Base-by-base conservation (phyloP, 2,797 vertebrate genomes). In the Mustela erminea region DNA sequence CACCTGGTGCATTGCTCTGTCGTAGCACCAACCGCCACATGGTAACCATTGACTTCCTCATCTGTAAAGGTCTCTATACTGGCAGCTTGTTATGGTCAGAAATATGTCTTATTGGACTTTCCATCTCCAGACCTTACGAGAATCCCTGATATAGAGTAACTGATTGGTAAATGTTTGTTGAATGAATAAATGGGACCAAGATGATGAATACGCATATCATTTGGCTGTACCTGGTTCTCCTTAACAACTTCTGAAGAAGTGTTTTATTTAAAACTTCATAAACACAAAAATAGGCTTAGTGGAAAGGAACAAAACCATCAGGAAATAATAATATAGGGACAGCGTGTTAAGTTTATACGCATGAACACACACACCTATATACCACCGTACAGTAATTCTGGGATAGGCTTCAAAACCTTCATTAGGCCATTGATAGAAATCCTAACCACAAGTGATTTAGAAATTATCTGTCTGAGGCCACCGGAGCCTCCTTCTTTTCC, bases 211-310 rank as follows among this genome's bases (percentile, higher is more conserved):
- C 11, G n/a, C 54, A 13, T 38, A n/a, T 81, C 25, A 35, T 84
- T 75, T 94, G 43, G 15, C 38, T 62, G 41, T 87, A 49, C 27
- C 25, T 75, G n/a, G 38, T 82, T 96, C 52, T 91, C 12, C 60
- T 88, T 93, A 92, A 91, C 60, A 87, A 68, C 81, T 52, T 20
- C 70, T 82, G 15, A 80, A 91, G 62, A 62, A 80, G 4, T 32
- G 56, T 94, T 90, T 43, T 52, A 93, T 93, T 78, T 21, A 93
- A 27, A 82, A 66, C 32, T 81, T 52, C 81, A 23, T 77, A 82
- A 93, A 91, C 35, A 56, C 15, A 80, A 75, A 43, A 38, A 20
- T 5, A 43, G 14, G 17, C 20, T 75, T 87, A 81, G 43, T 62
- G 38, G 64, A 84, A 27, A 87, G 25, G 27, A 66, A 68, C 41